Evolutionary conservation across 1,140 invertebrate genomes (phyloP), one percentile per base, ranked within the genome.

Genomic region (Proales similis): DNA sequence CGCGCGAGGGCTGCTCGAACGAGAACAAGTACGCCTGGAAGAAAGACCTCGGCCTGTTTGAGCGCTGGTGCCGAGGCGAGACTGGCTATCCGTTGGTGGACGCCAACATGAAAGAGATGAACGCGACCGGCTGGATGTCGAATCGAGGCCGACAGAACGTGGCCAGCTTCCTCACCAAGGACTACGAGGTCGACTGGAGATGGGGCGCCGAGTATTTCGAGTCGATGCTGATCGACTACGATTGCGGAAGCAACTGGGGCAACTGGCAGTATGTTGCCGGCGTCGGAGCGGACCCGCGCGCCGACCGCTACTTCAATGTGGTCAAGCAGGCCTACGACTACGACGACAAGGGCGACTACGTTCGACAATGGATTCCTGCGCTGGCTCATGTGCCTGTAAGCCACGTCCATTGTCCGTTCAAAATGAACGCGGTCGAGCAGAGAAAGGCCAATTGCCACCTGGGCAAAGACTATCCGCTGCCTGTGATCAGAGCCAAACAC

Each of bases 31-130:
- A 66, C 30, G 67, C 70, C 66, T 76, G 74, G 74, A 72, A 72
- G 53, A 66, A 66, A 57, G 69, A 75, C 61, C 65, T 63, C 39
- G 63, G 67, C 17, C 48, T 68, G 14, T 74, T 76, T 61, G 62
- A 72, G 32, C 68, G 67, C 20, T 76, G 74, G 74, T 70, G 68
- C 69, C 68, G 72, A 29, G 76, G 76, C 19, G 67, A 65, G 33
- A 78, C 77, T 17, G 77, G 76, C 29, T 72, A 76, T 7, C 76
- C 76, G n/a, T 76, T 74, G 68, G 73, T 78, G 12, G 77, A 78
- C 71, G 77, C 77, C 20, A 76, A 75, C 63, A 77, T 78, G 77
- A 68, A 74, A 42, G 73, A 78, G 65, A 27, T 78, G n/a, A 51
- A 64, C 24, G 67, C 68, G 32, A 77, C 75, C 22, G 76, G 76